Percentiles rank a stretch among this genome's conserved stretches.
Evolutionary conservation across 2,113 vertebrate species (phyloP).

Genomic region (Sylvia atricapilla): DNA sequence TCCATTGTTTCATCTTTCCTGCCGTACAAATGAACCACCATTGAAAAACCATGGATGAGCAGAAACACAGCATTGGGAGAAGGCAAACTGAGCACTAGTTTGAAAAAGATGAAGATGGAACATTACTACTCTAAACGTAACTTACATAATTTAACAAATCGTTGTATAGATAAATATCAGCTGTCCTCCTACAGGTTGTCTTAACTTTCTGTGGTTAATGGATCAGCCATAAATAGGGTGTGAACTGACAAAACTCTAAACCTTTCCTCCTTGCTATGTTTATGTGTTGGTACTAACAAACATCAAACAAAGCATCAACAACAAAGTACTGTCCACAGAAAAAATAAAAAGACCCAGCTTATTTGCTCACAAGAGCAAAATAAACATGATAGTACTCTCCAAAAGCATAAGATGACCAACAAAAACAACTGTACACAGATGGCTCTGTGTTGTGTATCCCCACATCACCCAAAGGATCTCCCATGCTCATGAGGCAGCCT

Average conservation of each 20-base stretch:
- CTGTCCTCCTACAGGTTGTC: neutral
- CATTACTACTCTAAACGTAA: neutral
- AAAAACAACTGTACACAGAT: neutral
- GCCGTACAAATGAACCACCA: neutral
- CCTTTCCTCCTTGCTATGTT: neutral
- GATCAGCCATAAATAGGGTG: neutral
- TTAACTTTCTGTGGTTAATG: neutral
- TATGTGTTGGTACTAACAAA: neutral
- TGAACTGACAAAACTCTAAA: neutral
- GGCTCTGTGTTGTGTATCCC: accelerated
- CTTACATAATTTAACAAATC: neutral
- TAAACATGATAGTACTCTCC: neutral
- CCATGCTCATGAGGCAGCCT: neutral
- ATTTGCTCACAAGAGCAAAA: neutral
- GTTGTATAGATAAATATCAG: neutral
- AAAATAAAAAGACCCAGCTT: neutral
- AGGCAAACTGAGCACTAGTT: neutral
- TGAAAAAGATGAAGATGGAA: neutral
- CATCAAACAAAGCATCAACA: neutral
- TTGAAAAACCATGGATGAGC: accelerated
- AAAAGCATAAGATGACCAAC: neutral
- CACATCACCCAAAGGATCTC: neutral
- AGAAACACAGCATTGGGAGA: neutral
- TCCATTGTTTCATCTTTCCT: neutral
- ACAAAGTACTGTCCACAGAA: neutral